Evolutionary conservation across 64 coral and sea anemone species (phyloP).

Genomic region (Montipora cactus): DNA sequence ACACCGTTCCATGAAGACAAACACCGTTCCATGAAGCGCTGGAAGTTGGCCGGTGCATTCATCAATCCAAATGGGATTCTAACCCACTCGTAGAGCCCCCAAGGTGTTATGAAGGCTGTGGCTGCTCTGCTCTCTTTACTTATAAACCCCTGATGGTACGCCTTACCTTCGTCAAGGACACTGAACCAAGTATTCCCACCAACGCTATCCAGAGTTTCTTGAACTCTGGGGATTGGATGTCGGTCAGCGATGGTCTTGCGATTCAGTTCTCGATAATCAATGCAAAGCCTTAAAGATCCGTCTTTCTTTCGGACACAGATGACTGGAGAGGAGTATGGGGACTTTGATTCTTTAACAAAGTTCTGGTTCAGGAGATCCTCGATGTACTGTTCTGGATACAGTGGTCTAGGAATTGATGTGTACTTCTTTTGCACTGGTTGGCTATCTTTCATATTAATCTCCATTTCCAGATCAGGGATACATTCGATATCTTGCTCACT

Average conservation of each 20-base stretch:
- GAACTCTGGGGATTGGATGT: constrained; percentile 53
- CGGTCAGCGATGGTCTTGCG: constrained; percentile 28
- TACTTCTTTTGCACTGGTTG: constrained; percentile 60
- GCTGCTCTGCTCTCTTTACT: constrained; percentile 32
- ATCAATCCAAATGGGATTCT: constrained; percentile 55
- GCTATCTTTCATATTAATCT: constrained; percentile 10
- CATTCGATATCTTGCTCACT: constrained; percentile 29
- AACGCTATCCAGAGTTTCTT: constrained; percentile 46
- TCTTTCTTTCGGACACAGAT: too few relatives aligned
- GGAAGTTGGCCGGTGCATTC: constrained; percentile 58
- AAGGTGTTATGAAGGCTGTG: constrained; percentile 51
- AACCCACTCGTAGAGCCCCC: constrained; percentile 43
- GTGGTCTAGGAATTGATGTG: constrained; percentile 24
- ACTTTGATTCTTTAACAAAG: constrained; percentile 46
- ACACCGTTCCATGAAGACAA: background rate
- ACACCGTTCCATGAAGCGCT: constrained; percentile 56
- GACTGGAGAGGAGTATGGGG: constrained; percentile 12
- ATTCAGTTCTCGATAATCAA: constrained; percentile 62
- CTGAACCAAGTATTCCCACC: constrained; percentile 58
- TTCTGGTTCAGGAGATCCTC: constrained; percentile 14
- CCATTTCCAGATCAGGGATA: constrained; percentile 40
- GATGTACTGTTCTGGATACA: constrained; percentile 45
- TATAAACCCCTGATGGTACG: constrained; percentile 46
- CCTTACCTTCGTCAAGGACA: constrained; percentile 50
- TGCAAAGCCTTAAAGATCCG: constrained; percentile 28